phyloP scores from a whole-genome alignment of 2,888 invertebrate species.

The Xestia xanthographa region DNA sequence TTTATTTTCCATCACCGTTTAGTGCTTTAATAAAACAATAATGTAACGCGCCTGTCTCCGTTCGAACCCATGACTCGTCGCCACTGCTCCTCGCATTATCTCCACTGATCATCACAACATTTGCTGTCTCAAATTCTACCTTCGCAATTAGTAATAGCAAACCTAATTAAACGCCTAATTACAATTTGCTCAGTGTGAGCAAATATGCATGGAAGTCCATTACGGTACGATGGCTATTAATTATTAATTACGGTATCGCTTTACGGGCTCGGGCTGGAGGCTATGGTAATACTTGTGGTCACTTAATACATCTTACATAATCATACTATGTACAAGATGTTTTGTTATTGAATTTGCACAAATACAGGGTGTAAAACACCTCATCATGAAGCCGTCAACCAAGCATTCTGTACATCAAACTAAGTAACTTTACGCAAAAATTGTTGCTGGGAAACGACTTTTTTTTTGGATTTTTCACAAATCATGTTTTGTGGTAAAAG shows the following conservation, averaged over 20 bases:
- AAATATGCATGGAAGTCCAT: conserved; percentile 50
- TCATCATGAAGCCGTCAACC: too few species aligned
- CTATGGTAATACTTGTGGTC: conserved; percentile 37
- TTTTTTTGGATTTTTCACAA: too few species aligned
- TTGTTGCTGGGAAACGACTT: too few species aligned
- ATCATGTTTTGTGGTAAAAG: too few species aligned
- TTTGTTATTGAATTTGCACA: conserved; percentile 9
- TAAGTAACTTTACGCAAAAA: too few species aligned
- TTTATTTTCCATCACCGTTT: background rate
- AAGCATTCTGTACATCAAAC: too few species aligned
- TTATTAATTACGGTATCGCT: conserved; percentile 55
- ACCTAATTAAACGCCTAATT: conserved; percentile 44
- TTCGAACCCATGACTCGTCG: background rate
- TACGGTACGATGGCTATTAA: conserved; percentile 42
- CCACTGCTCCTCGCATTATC: background rate
- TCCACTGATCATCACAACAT: conserved; percentile 10
- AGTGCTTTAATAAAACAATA: background rate
- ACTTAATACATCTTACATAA: conserved; percentile 10
- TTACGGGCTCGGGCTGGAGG: conserved; percentile 10
- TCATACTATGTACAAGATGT: conserved; percentile 1
- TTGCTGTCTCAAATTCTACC: background rate
- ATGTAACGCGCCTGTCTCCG: too few species aligned
- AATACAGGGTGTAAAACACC: too few species aligned
- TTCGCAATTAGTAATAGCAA: conserved; percentile 16
- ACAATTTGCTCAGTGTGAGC: conserved; percentile 35